phyloP scores from a whole-genome alignment of 2,797 vertebrate species.

The Parauchenoglanis punctatus region DNA sequence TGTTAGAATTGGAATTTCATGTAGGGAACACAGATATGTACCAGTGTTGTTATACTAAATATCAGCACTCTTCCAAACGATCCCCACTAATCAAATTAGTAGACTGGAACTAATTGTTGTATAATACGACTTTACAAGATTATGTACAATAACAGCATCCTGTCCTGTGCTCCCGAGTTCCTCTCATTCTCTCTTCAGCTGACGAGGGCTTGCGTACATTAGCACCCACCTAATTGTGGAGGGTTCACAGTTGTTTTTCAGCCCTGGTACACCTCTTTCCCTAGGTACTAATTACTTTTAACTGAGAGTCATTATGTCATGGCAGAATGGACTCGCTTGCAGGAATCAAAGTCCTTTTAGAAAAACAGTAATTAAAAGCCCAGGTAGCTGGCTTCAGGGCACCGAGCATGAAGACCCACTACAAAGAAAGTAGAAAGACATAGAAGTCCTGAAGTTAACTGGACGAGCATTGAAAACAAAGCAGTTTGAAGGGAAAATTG shows the following conservation, averaged over 20 bases:
- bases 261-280: slow-evolving; percentile 52
- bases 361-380: slow-evolving; percentile 61
- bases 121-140: not conserved
- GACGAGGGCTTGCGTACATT: not conserved
- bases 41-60: not conserved
- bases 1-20: not conserved
- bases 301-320: slow-evolving; percentile 54
- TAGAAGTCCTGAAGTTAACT: slow-evolving; percentile 41
- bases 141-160: not conserved
- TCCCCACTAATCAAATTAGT: not conserved
- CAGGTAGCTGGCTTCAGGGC: slow-evolving; percentile 40
- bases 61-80: not conserved
- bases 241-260: slow-evolving; percentile 42
- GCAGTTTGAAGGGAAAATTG: slow-evolving; percentile 37
- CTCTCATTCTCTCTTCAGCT: not conserved
- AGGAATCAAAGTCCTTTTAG: slow-evolving; percentile 57
- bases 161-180: not conserved
- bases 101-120: not conserved
- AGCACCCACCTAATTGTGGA: not conserved
- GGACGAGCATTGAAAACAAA: slow-evolving; percentile 9
- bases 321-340: slow-evolving; percentile 51
- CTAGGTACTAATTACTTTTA: slow-evolving; percentile 61
- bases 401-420: slow-evolving; percentile 23
- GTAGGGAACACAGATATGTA: not conserved
- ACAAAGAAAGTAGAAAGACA: slow-evolving; percentile 23